These are phyloP conservation scores for Zonitis immaculata DNA, from an alignment of 2,888 invertebrate species.

Conservation along the genomic window DNA sequence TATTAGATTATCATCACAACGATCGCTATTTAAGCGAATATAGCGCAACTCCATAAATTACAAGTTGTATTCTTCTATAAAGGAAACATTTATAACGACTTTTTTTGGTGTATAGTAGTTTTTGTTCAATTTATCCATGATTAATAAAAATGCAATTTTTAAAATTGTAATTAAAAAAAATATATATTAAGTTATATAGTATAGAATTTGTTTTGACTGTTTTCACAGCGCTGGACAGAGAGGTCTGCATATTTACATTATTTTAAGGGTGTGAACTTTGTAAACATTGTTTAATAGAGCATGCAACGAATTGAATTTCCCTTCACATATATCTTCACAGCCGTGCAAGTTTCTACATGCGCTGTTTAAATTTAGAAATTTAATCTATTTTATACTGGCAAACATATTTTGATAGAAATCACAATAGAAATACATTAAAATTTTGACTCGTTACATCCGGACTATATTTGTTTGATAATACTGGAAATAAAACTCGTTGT, in stretches of 20 bases:
- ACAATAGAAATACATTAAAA: slow-evolving; percentile 2
- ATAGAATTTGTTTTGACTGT: background rate
- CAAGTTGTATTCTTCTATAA: slow-evolving; percentile 30
- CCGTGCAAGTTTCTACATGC: slow-evolving; percentile 34
- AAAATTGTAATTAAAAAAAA: background rate
- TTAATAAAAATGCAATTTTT: no score
- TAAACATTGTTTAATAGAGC: slow-evolving; percentile 43
- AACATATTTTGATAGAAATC: slow-evolving; percentile 3
- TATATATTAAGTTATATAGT: no score
- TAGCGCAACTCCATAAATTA: slow-evolving; percentile 30
- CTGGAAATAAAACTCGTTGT: no score
- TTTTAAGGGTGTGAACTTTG: slow-evolving; percentile 39
- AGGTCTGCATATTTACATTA: slow-evolving; percentile 30
- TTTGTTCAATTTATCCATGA: slow-evolving; percentile 34
- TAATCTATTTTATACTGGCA: slow-evolving; percentile 12
- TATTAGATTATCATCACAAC: slow-evolving; percentile 6
- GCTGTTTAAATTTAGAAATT: slow-evolving; percentile 24
- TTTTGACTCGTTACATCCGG: background rate
- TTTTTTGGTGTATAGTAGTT: slow-evolving; percentile 31
- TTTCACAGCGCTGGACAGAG: background rate
- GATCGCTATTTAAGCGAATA: slow-evolving; percentile 3
- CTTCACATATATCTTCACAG: slow-evolving; percentile 36
- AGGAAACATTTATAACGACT: slow-evolving; percentile 37
- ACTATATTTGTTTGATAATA: no score
- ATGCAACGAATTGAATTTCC: slow-evolving; percentile 41